Base-by-base conservation (phyloP, 2,888 invertebrate genomes). In the Spodoptera picta region DNA sequence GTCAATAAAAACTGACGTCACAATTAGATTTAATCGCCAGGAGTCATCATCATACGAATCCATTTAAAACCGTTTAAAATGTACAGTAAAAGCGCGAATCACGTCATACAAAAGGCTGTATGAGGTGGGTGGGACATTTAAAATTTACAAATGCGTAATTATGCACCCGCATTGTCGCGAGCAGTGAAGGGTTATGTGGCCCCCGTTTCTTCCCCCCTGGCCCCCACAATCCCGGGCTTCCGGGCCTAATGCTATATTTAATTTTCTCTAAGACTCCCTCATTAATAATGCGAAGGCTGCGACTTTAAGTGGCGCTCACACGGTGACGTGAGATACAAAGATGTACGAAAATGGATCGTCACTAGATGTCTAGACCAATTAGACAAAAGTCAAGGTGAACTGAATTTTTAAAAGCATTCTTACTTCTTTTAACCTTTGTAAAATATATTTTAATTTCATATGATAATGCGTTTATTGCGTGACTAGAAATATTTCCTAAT, bases 61-160 rank as follows among this genome's bases (percentile, higher is more conserved):
- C 92, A 91, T 91, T 92, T 84, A 84, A 69, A 85, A 87, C 75
- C 89, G 84, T 92, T 92, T 90, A 90, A 90, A 77, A 87, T 83
- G 86, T 82, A 82, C 79, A 82, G 83, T 91, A 84, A 91, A 91
- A 91, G 89, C 91, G 89, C 89, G 92, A 93, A 94, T 94, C 93
- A 93, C 94, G 90, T 86, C 91, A 87, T 93, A 93, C 92, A 93
- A 93, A 92, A 92, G 92, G 88, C 89, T 90, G 86, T 91, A 91
- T 91, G 91, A 92, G 89, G 91, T 90, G 91, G 92, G 92, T 90
- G 92, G 91, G 83, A 91, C 93, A 94, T 94, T 93, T 93, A 94
- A 94, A 93, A 94, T 94, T 92, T 93, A 94, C 94, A 94, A 94
- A 94, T 94, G 93, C 94, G 94, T 94, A 93, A 93, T 94, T 94